phyloP scores from a whole-genome alignment of 2,113 vertebrate species.

The Toxostoma redivivum region DNA sequence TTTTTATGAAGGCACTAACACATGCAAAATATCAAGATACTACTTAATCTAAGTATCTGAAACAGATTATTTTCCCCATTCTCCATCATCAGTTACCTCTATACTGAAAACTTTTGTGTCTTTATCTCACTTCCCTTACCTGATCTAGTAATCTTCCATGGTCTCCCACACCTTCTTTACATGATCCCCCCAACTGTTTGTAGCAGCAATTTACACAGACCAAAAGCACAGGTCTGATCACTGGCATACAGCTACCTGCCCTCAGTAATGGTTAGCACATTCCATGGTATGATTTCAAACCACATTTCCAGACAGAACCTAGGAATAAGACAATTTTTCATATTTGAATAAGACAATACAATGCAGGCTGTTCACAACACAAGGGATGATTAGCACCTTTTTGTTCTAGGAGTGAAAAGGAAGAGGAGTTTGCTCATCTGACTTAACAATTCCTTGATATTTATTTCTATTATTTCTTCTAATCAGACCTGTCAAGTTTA shows the following conservation, averaged over 20 bases:
- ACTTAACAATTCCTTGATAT: neutral
- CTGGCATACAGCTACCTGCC: neutral
- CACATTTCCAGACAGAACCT: neutral
- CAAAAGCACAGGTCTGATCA: neutral
- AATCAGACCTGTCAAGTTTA: neutral
- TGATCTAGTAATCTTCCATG: neutral
- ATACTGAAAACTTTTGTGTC: neutral
- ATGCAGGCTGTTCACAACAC: neutral
- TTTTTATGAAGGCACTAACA: neutral
- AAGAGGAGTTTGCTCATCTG: neutral
- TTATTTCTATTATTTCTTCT: no score
- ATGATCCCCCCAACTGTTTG: neutral
- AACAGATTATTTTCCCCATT: neutral
- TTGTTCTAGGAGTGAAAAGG: neutral
- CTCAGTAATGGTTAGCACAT: neutral
- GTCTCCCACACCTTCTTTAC: neutral
- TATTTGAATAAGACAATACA: neutral
- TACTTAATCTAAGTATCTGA: neutral
- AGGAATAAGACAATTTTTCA: neutral
- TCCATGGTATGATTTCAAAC: neutral
- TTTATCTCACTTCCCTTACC: neutral
- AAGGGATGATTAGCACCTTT: neutral
- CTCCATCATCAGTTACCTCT: neutral
- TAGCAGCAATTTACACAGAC: neutral
- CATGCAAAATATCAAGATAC: neutral